These are phyloP conservation scores for Psix sp. DNA, from an alignment of 1,140 invertebrate genomes.

Conservation along the genomic window DNA sequence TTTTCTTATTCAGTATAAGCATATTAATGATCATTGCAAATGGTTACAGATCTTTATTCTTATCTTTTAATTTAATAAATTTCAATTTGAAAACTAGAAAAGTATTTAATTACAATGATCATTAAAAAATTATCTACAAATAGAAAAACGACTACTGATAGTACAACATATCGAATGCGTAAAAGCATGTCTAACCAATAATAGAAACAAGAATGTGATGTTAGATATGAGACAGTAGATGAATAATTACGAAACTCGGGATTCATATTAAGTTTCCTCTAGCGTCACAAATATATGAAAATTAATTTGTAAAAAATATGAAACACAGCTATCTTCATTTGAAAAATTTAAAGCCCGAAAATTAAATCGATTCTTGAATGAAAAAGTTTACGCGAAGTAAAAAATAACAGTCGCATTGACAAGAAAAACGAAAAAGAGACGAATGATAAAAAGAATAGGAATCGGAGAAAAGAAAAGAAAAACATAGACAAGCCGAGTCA, in stretches of 20 bases:
- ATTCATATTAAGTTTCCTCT: conserved; percentile 2
- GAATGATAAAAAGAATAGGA: conserved; percentile 1
- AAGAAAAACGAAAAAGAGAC: conserved; percentile 4
- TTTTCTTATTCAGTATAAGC: no score
- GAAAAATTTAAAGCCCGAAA: neutral
- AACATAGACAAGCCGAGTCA: conserved; percentile 22
- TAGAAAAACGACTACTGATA: conserved; percentile 51
- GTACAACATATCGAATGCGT: conserved; percentile 54
- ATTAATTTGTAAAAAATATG: neutral
- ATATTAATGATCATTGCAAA: no score
- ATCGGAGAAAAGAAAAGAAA: conserved; percentile 20
- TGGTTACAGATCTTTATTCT: no score
- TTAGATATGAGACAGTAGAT: conserved; percentile 18
- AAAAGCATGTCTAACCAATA: conserved; percentile 55
- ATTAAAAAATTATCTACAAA: conserved; percentile 24
- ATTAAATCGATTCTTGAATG: neutral
- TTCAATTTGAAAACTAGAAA: no score
- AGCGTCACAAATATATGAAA: no score
- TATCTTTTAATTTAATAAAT: no score
- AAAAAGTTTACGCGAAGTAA: neutral
- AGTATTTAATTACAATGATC: neutral
- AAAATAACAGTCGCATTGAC: neutral
- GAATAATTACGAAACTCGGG: conserved; percentile 30
- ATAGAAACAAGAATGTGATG: conserved; percentile 28
- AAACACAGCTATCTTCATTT: neutral